Evolutionary conservation across 2,888 invertebrate genomes (phyloP).

Genomic region (Caenorhabditis drosophilae): DNA sequence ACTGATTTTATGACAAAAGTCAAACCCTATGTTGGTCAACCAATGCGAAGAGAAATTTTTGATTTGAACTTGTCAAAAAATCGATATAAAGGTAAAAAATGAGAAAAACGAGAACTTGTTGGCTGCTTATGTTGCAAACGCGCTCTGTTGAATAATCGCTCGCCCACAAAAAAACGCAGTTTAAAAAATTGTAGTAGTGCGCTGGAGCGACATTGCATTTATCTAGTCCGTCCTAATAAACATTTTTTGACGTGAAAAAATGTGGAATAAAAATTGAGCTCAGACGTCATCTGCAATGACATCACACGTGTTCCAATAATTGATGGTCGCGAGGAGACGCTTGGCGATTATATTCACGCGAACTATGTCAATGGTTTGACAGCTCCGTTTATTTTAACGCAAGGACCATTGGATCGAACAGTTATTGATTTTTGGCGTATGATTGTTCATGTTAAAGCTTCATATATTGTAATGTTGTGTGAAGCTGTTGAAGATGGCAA

Average conservation of each 20-base stretch:
- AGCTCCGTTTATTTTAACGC: conserved; percentile 24
- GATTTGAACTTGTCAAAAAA: conserved; percentile 31
- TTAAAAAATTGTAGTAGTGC: too few relatives aligned
- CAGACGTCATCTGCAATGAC: conserved; percentile 35
- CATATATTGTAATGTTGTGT: conserved; percentile 37
- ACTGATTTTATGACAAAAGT: conserved; percentile 22
- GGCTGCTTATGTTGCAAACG: neutral
- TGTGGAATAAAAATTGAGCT: too few relatives aligned
- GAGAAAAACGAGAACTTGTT: too few relatives aligned
- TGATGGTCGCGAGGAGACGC: conserved; percentile 17
- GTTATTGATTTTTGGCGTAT: conserved; percentile 37
- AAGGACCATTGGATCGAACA: conserved; percentile 22
- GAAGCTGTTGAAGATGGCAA: conserved; percentile 31
- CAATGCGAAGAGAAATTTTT: conserved; percentile 28
- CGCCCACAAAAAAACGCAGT: too few relatives aligned
- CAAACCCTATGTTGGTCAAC: conserved; percentile 23
- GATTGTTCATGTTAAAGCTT: conserved; percentile 23
- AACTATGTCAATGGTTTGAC: conserved; percentile 34
- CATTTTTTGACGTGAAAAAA: too few relatives aligned
- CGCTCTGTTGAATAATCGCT: too few relatives aligned
- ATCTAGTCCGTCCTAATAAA: too few relatives aligned
- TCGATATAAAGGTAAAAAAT: conserved; percentile 32
- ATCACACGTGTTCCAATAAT: conserved; percentile 28
- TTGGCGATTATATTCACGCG: conserved; percentile 36
- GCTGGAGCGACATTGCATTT: too few relatives aligned